Conservation (phyloP, 2,888 invertebrate species). For the Stegophylla sp. region DNA sequence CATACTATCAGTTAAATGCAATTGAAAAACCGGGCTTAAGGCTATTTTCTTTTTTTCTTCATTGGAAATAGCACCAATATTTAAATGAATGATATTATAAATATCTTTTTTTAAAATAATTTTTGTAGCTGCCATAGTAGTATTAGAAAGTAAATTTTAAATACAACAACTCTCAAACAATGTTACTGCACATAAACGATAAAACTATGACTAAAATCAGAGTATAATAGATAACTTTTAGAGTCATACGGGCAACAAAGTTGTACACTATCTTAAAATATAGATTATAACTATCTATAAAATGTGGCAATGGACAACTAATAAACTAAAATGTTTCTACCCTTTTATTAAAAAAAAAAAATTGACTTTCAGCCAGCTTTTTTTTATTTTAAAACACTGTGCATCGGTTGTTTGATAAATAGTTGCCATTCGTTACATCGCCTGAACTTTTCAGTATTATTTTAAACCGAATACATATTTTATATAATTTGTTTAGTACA, state of each 20-base stretch:
- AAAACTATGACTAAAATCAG: slow-evolving; percentile 4
- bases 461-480: no score
- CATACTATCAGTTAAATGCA: no score
- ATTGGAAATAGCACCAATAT: neutral
- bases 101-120: slow-evolving; percentile 8
- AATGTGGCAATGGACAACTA: neutral
- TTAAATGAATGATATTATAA: slow-evolving; percentile 13
- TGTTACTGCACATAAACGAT: slow-evolving; percentile 10
- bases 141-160: neutral
- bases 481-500: no score
- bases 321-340: neutral
- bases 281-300: neutral
- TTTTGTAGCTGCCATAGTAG: slow-evolving; percentile 13
- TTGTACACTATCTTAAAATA: neutral
- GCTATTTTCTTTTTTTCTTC: slow-evolving; percentile 1
- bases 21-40: no score
- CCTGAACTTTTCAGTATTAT: no score
- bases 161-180: slow-evolving; percentile 1
- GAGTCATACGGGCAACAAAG: neutral
- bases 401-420: no score
- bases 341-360: neutral
- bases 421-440: no score
- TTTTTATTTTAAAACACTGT: neutral
- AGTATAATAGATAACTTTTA: neutral
- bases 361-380: neutral